Evolutionary conservation across 1,140 invertebrate genomes (phyloP).

Genomic region (Anoplolepis gracilipes): DNA sequence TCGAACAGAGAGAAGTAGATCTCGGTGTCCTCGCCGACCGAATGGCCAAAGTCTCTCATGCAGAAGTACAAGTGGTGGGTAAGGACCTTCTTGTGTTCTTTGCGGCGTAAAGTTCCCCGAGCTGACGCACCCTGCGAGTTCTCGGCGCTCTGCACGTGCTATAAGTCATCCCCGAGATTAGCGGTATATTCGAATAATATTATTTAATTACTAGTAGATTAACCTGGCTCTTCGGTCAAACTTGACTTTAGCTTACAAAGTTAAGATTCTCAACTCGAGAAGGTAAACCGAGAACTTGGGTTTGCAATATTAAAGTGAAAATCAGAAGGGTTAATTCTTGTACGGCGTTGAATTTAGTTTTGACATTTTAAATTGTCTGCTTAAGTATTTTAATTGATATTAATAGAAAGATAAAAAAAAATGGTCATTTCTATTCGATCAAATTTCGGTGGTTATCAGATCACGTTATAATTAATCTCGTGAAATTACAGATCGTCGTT

Average conservation of each 20-base stretch:
- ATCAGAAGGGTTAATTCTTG: neutral
- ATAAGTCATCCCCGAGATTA: constrained; percentile 48
- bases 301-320: neutral
- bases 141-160: constrained; percentile 93
- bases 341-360: neutral
- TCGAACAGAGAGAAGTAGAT: constrained; percentile 95
- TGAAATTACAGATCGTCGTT: neutral
- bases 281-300: neutral
- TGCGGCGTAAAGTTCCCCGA: constrained; percentile 90
- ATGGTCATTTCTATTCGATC: neutral
- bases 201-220: constrained; percentile 1
- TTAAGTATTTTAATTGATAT: neutral
- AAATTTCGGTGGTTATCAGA: neutral
- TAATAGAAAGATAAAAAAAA: neutral
- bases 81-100: constrained; percentile 89
- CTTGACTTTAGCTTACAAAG: neutral
- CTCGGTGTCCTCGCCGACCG: constrained; percentile 95
- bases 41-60: constrained; percentile 95
- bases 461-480: neutral
- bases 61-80: constrained; percentile 95
- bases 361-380: neutral
- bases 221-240: neutral
- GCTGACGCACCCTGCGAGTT: constrained; percentile 92
- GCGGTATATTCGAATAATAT: neutral
- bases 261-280: neutral